Evolutionary conservation across 1,140 invertebrate genomes (phyloP), one percentile per base, ranked within the genome.

Genomic region (Drosophila ohnishii): DNA sequence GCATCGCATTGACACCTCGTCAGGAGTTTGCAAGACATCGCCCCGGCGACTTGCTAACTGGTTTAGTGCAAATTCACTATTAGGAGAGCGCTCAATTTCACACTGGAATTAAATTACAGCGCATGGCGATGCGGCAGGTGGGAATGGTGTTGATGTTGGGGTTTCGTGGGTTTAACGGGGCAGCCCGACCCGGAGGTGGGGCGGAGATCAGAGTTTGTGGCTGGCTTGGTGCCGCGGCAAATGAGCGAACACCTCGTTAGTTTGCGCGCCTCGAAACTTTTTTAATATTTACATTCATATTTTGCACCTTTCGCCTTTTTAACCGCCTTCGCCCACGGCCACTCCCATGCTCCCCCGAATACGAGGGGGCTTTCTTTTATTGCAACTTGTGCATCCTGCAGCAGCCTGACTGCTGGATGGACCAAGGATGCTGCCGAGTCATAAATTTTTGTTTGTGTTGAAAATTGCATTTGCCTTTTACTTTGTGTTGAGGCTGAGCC

Each of bases 251-350:
- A 87, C 62, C 83, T 87, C 83, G 83, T 87, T 87, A 87, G 83
- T 80, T 88, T 83, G 56, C 73, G 83, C 71, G 73, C 85, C 84
- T 83, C 76, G 72, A 88, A 87, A 87, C 83, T 87, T 87, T 87
- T 87, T 87, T 87, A 87, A 87, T 87, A 87, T 87, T 87, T 88
- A 88, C 83, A 87, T 87, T 88, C 80, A 87, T 88, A 88, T 87
- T 88, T 87, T 87, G 84, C 83, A 87, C 84, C 83, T 87, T 87
- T 83, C 51, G 56, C 75, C 80, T 63, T 71, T 48, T 65, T 75
- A 65, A 58, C 67, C 51, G 34, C 53, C 62, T 75, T 69, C 75
- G 32, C 30, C 28, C 51, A 22, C 11, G 22, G 13, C 22, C 44
- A 3, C 14, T 5, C 9, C 19, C 32, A 9, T 32, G 8, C 62